phyloP scores from a whole-genome alignment of 2,888 invertebrate species.

The Torymus tubicola region DNA sequence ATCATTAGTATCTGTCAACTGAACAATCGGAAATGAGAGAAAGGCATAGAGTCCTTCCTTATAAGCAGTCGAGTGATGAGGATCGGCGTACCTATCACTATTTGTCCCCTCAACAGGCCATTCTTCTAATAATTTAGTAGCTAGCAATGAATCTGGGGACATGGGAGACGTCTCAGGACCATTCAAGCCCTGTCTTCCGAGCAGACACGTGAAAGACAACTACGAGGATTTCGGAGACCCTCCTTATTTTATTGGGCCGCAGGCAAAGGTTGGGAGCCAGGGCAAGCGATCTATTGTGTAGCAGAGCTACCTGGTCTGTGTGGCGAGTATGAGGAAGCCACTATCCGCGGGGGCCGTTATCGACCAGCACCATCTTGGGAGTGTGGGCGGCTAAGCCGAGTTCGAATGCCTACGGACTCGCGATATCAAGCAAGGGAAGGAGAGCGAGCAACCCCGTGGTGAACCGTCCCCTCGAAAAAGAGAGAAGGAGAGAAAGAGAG shows the following conservation, averaged over 20 bases:
- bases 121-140: slow-evolving; percentile 26
- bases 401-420: slow-evolving; percentile 37
- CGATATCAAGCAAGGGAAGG: slow-evolving; percentile 35
- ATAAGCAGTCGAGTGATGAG: neutral
- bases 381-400: slow-evolving; percentile 59
- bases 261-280: neutral
- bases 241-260: neutral
- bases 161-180: no score
- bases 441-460: neutral
- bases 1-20: no score
- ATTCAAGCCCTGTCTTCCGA: no score
- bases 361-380: slow-evolving; percentile 66
- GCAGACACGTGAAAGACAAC: no score
- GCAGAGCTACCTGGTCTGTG: no score
- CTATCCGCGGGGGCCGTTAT: slow-evolving; percentile 70
- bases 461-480: slow-evolving; percentile 4
- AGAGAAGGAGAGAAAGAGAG: slow-evolving; percentile 46
- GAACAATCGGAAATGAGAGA: no score
- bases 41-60: neutral
- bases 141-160: neutral
- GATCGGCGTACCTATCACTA: slow-evolving; percentile 3
- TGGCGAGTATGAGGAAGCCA: slow-evolving; percentile 59
- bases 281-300: no score
- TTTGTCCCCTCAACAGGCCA: neutral
- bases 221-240: neutral